A percentile compares a stretch with the other conserved stretches of the same genome.
Conservation (phyloP, 2,888 invertebrate species). For the Chloroclystis v-ata region DNA sequence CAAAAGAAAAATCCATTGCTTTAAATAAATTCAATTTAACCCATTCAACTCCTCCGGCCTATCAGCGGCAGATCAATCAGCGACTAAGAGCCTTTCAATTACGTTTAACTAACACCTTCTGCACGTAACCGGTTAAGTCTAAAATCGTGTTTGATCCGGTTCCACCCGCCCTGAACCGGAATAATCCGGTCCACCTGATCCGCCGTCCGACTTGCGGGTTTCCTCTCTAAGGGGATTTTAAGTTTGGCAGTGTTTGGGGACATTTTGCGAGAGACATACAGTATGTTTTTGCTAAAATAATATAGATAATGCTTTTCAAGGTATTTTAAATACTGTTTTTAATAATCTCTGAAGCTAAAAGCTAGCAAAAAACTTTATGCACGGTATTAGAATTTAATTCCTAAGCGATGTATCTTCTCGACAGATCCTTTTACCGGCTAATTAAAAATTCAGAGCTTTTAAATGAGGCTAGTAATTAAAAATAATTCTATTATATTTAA, state of each 20-base stretch:
- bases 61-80: conserved; percentile 21
- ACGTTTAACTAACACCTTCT: conserved; percentile 49
- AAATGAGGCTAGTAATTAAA: too few species aligned
- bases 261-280: not conserved
- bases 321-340: too few species aligned
- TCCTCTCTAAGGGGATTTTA: conserved; percentile 31
- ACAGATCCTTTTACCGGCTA: too few species aligned
- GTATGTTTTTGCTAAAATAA: too few species aligned
- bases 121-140: conserved; percentile 61
- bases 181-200: conserved; percentile 74
- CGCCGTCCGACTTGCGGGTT: conserved; percentile 63
- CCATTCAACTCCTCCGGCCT: not conserved
- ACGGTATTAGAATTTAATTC: too few species aligned
- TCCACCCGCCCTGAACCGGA: conserved; percentile 62
- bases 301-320: too few species aligned
- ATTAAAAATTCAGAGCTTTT: too few species aligned
- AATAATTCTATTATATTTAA: too few species aligned
- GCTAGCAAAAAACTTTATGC: too few species aligned
- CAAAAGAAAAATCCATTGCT: too few species aligned
- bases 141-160: conserved; percentile 72
- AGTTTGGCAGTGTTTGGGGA: conserved; percentile 18
- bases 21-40: not conserved
- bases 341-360: too few species aligned
- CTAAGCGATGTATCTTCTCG: too few species aligned
- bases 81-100: conserved; percentile 37